Evolutionary conservation across 2,797 vertebrate genomes (phyloP).

Genomic region (Erithacus rubecula): DNA sequence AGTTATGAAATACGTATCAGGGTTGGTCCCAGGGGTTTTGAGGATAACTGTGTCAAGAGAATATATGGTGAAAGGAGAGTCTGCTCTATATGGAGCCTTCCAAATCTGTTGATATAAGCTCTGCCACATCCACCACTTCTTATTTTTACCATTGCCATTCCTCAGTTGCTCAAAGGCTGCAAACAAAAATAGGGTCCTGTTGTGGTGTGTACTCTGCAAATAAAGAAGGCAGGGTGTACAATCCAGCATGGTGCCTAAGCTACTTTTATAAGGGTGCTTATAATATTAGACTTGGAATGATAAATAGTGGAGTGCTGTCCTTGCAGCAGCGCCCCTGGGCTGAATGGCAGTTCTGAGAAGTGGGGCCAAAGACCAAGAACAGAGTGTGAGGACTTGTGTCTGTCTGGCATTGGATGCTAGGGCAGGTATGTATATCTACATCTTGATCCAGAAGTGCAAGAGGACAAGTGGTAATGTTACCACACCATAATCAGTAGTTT

Average conservation of each 20-base stretch:
- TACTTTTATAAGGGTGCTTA: background rate
- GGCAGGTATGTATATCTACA: background rate
- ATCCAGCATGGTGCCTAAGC: background rate
- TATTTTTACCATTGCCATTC: background rate
- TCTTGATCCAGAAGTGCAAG: background rate
- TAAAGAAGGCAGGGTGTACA: background rate
- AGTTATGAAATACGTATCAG: conserved; percentile 20
- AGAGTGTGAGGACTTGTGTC: background rate
- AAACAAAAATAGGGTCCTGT: background rate
- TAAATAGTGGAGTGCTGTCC: background rate
- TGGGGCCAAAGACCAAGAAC: background rate
- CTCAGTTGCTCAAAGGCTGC: background rate
- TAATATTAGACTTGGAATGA: background rate
- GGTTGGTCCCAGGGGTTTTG: conserved; percentile 34
- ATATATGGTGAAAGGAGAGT: background rate
- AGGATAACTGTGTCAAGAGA: background rate
- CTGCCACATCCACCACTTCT: background rate
- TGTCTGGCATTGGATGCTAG: background rate
- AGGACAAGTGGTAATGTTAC: background rate
- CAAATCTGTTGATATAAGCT: background rate
- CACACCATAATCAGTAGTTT: background rate
- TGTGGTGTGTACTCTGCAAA: background rate
- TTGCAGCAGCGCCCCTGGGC: too few species aligned
- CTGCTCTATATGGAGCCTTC: background rate
- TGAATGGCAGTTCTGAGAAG: rapidly evolving